Evolutionary conservation across 2,888 invertebrate genomes (phyloP), one percentile per base, ranked within the genome.

Genomic region (Gymnocheta viridis): DNA sequence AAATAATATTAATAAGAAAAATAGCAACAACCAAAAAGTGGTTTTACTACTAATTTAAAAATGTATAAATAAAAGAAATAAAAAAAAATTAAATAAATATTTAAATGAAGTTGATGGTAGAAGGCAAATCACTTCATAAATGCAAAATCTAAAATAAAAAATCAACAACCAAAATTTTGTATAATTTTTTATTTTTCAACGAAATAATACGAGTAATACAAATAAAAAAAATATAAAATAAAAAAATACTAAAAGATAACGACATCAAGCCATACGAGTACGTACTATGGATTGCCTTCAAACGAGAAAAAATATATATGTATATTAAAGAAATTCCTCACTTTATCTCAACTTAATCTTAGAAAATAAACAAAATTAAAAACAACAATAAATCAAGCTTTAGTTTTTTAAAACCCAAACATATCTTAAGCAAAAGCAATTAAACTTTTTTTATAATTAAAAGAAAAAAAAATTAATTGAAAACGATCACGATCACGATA

Each of bases 81-180:
- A 76, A 69, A 51, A 38, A 70, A 76, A 69, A 54, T n/a, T n/a
- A 58, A 74, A 79, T 44, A 77, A 77, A 81, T 81, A 84, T 84
- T 81, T 81, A 81, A 81, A 84, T 84, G 44, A 84, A 84, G 84
- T 84, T 84, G 84, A 73, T 81, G 84, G 81, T 81, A 81, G 84
- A 84, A 84, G 84, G 84, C 84, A 81, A 84, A 84, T 84, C 84
- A 81, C 84, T 81, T 81, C 58, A 84, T 84, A 81, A 84, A 84
- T 81, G 84, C 84, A 78, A 84, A 84, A 83, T 82, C 62, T 70
- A 54, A 79, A 76, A 72, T 54, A 76, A 82, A 24, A 74, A 54
- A 60, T 54, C 47, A 76, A 77, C 58, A 81, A 77, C 38, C 54
- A 64, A 77, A 82, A 73, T 60, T 56, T 51, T 47, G 58, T 56